Evolutionary conservation across 2,113 vertebrate species (phyloP).

Genomic region (Gymnogyps californianus): DNA sequence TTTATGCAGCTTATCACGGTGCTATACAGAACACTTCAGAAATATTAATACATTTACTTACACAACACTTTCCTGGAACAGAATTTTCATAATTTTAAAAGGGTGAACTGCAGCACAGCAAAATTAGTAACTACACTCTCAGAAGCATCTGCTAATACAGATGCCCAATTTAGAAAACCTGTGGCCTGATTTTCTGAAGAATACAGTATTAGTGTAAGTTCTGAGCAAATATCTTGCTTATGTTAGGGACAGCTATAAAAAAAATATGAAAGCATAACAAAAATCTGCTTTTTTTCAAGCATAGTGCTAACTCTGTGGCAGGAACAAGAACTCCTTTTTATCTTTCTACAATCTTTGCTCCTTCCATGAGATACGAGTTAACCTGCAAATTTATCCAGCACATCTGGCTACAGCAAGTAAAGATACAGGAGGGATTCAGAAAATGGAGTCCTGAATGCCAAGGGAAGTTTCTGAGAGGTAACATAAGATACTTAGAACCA

Average conservation of each 20-base stretch:
- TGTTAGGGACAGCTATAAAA: background rate
- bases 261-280: background rate
- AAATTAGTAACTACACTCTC: background rate
- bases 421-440: background rate
- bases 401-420: background rate
- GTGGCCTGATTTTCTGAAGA: background rate
- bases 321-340: background rate
- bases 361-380: background rate
- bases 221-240: background rate
- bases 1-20: background rate
- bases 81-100: background rate
- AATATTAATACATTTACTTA: background rate
- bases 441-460: background rate
- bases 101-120: background rate
- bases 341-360: background rate
- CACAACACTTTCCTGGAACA: background rate
- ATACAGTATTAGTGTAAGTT: background rate
- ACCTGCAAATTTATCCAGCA: background rate
- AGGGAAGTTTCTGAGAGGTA: background rate
- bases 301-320: background rate
- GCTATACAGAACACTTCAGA: background rate
- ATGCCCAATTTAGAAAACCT: slow-evolving; percentile 3
- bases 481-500: background rate
- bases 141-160: slow-evolving; percentile 12
- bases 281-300: background rate